phyloP scores from a whole-genome alignment of 2,797 vertebrate genomes.

The Poeciliopsis presidionis region DNA sequence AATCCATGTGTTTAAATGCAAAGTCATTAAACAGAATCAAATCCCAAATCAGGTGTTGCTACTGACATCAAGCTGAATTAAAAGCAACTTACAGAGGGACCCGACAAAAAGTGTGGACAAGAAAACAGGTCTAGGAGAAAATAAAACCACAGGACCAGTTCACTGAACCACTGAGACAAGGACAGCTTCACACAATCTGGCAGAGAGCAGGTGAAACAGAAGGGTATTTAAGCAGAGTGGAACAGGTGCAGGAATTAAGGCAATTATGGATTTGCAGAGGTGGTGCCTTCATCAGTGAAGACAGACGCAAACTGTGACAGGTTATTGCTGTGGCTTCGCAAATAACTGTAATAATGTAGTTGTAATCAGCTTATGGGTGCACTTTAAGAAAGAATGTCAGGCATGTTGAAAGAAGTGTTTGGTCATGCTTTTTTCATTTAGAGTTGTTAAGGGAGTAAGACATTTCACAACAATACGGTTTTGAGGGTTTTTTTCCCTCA shows the following conservation, averaged over 20 bases:
- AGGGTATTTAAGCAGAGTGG: neutral
- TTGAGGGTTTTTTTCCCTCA: neutral
- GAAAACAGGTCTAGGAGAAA: neutral
- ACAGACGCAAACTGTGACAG: neutral
- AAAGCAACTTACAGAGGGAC: neutral
- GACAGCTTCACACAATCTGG: neutral
- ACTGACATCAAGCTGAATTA: neutral
- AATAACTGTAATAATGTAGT: neutral
- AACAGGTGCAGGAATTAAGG: conserved; percentile 2
- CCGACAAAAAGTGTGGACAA: neutral
- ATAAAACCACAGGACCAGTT: neutral
- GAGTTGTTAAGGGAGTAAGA: neutral
- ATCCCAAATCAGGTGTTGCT: neutral
- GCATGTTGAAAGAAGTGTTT: neutral
- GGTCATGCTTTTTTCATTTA: neutral
- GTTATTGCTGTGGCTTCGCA: neutral
- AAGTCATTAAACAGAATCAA: neutral
- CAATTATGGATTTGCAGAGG: neutral
- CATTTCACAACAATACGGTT: neutral
- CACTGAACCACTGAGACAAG: neutral
- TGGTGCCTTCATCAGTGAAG: neutral
- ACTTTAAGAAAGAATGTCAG: neutral
- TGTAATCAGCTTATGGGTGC: neutral
- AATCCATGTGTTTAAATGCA: neutral
- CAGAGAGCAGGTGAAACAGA: neutral